Conservation (phyloP, 2,888 invertebrate species). For the Andrena fulva region DNA sequence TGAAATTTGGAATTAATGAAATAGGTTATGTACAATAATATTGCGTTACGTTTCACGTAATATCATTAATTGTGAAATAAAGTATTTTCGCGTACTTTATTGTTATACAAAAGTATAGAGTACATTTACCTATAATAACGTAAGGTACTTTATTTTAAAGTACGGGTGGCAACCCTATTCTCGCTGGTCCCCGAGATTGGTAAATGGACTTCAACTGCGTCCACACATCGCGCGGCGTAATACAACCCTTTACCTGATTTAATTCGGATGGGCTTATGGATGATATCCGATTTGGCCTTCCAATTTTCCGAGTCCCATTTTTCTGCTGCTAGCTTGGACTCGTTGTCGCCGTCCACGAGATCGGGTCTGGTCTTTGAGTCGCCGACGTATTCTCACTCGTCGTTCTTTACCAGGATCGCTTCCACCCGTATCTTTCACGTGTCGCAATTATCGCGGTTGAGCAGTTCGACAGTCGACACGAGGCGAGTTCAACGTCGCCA, state of each 20-base stretch:
- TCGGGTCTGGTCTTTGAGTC: slow-evolving; percentile 49
- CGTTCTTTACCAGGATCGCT: slow-evolving; percentile 64
- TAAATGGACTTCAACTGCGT: slow-evolving; percentile 77
- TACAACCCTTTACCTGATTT: slow-evolving; percentile 66
- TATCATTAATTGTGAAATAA: no score
- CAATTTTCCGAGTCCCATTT: slow-evolving; percentile 57
- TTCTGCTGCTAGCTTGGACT: slow-evolving; percentile 9
- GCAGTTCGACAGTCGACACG: background rate
- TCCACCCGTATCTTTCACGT: slow-evolving; percentile 65
- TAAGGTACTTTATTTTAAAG: no score
- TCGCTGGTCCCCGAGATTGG: background rate
- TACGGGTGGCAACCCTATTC: no score
- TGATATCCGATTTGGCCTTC: slow-evolving; percentile 66
- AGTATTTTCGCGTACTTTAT: no score
- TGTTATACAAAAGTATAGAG: no score
- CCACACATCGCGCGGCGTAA: slow-evolving; percentile 80
- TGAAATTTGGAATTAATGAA: no score
- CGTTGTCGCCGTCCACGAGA: slow-evolving; percentile 22
- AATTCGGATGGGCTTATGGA: slow-evolving; percentile 64
- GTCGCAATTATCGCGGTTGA: slow-evolving; percentile 54
- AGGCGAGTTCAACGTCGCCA: background rate
- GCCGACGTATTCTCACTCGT: slow-evolving; percentile 65
- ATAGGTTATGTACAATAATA: no score
- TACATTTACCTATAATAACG: no score
- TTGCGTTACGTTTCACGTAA: no score